Base-by-base conservation (phyloP, 2,888 invertebrate genomes). In the Eristalis arbustorum region DNA sequence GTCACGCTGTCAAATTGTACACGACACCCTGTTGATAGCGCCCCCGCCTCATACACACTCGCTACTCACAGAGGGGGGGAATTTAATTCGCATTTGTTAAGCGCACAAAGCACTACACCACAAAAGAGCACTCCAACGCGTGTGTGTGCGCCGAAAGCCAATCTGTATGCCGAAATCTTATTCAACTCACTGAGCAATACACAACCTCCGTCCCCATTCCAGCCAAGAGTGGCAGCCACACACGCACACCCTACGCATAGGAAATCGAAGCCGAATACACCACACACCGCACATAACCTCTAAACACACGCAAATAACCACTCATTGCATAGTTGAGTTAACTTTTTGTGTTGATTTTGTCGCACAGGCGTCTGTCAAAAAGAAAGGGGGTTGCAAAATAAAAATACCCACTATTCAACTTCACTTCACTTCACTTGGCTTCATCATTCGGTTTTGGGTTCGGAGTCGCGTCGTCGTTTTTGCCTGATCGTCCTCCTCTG, bases 241-340 rank as follows among this genome's bases (percentile, higher is more conserved):
- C 14, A 6, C 5, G 5, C 3, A 66, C 18, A 22, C 37, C 31
- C 22, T 37, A 63, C 73, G 40, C 76, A 77, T 66, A 77, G 77
- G 59, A 77, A 85, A 73, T 77, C 73, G 73, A 85, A 82, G 25
- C 56, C 62, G n/a, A n/a, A n/a, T 18, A 2, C 49, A 2, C 49
- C 49, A n/a, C 18, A 4, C n/a, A n/a, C 1, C 8, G 18, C 49
- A n/a, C 37, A 64, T 82, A 68, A 81, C 71, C 81, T 59, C 67
- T 71, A 57, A 76, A 77, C 82, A 74, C 82, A 74, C 82, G 74
- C 77, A 78, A 85, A 85, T 82, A 85, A 85, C 77, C 85, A 85
- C 77, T 78, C 68, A 81, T 71, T 85, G 82, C 82, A 82, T 85
- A 82, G 85, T 74, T 85, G 82, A 82, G 82, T 85, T 85, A 77